Evolutionary conservation across 2,888 invertebrate species (phyloP).

Genomic region (Hirtodrosophila alboralis): DNA sequence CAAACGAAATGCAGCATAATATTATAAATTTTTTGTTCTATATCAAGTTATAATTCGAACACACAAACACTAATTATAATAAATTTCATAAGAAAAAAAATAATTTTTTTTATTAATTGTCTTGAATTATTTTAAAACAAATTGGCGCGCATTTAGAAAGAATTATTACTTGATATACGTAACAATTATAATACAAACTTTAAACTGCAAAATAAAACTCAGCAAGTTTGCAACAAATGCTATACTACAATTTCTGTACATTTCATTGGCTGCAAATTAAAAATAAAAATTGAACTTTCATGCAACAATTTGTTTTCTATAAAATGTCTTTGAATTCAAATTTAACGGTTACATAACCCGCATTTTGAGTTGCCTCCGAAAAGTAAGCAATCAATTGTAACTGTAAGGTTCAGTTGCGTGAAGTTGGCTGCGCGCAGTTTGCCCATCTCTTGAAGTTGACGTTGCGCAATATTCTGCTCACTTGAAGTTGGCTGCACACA

Average conservation of each 20-base stretch:
- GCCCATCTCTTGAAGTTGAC: no score
- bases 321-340: constrained; percentile 7
- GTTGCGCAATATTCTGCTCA: no score
- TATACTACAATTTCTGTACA: constrained; percentile 53
- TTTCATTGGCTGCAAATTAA: constrained; percentile 71
- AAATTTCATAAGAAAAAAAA: constrained; percentile 5
- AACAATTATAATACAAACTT: constrained; percentile 17
- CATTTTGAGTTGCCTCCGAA: background rate
- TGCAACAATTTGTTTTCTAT: constrained; percentile 19
- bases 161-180: constrained; percentile 61
- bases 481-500: constrained; percentile 22
- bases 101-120: constrained; percentile 1
- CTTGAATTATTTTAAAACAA: constrained; percentile 38
- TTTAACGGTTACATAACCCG: background rate
- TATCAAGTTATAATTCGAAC: constrained; percentile 62
- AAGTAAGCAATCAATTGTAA: background rate
- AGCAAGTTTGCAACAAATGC: constrained; percentile 32
- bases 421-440: constrained; percentile 8
- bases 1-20: constrained; percentile 25
- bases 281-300: constrained; percentile 70
- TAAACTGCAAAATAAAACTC: constrained; percentile 18
- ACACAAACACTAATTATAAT: constrained; percentile 32
- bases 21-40: constrained; percentile 28
- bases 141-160: constrained; percentile 70
- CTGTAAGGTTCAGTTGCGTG: background rate